Conservation (phyloP, 2,797 vertebrate species). For the Pampus argenteus region DNA sequence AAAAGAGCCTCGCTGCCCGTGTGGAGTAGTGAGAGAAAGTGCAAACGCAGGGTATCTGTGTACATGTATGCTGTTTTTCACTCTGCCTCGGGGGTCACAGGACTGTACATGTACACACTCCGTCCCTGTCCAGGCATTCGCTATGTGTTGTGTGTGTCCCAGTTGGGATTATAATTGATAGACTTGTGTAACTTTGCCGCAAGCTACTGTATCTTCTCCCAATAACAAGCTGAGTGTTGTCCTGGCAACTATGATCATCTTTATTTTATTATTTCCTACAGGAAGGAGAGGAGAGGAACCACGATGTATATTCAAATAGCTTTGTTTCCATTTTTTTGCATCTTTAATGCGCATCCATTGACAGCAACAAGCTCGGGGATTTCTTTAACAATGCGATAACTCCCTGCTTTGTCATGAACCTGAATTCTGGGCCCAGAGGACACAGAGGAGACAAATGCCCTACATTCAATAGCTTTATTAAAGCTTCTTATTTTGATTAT, state of each 20-base stretch:
- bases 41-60: background rate
- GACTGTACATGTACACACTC: conserved; percentile 10
- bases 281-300: conserved; percentile 40
- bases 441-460: conserved; percentile 37
- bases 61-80: background rate
- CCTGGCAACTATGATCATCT: conserved; percentile 63
- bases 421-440: conserved; percentile 42
- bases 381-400: conserved; percentile 27
- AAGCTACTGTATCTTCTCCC: conserved; percentile 33
- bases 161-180: conserved; percentile 36
- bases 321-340: conserved; percentile 52
- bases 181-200: conserved; percentile 48
- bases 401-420: conserved; percentile 50
- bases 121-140: conserved; percentile 13
- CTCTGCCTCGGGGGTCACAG: background rate
- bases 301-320: conserved; percentile 53
- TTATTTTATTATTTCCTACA: conserved; percentile 21
- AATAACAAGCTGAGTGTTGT: conserved; percentile 64
- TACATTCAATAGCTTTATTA: conserved; percentile 60
- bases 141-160: conserved; percentile 22
- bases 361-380: conserved; percentile 47
- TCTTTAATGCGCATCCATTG: conserved; percentile 48
- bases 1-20: conserved; percentile 12
- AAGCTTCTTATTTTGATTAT: conserved; percentile 49
- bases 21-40: conserved; percentile 9